Base-by-base conservation (phyloP, 2,113 vertebrate genomes). In the Ochotona princeps region DNA sequence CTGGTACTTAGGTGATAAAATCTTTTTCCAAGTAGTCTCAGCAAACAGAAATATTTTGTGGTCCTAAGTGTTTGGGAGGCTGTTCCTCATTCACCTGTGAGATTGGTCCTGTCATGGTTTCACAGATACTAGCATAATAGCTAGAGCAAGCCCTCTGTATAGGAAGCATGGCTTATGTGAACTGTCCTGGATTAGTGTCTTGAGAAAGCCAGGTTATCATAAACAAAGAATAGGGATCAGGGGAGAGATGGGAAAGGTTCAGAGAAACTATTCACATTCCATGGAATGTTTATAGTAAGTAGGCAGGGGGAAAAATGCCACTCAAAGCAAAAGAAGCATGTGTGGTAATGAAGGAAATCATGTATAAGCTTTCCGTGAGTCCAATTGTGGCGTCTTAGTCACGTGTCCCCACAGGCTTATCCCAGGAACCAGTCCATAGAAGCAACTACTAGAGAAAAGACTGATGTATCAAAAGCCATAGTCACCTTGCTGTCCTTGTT, bases 321-420 rank as follows among this genome's bases (percentile, higher is more conserved):
- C 88, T 72, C 87, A 96, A 81, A 97, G 93, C 0, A 0, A 38
- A 95, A 97, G 98, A 93, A 97, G 91, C 44, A 94, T 88, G 7
- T 72, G 96, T 5, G 0, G 7, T 79, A 63, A 87, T 89, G 47
- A 90, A 79, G 63, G 30, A 93, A 74, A 67, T 89, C 61, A 72
- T n/a, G 26, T 57, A 72, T 93, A 92, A 35, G 92, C 96, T 57
- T 97, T 97, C 51, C 91, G 97, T 54, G 95, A 97, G 93, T 97
- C 98, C 0, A 97, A 98, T 70, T 72, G 18, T 66, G 81, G 57
- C 94, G 0, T 88, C 73, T 1, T 97, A 94, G 20, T 54, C 97
- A 92, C 1, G 96, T 97, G 83, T 51, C 92, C 8, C 97, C 93
- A 0, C 91, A 93, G 44, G 95, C 95, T 49, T 90, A 87, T 82